Evolutionary conservation across 1,140 invertebrate species (phyloP).

Genomic region (Metaphire vulgaris): DNA sequence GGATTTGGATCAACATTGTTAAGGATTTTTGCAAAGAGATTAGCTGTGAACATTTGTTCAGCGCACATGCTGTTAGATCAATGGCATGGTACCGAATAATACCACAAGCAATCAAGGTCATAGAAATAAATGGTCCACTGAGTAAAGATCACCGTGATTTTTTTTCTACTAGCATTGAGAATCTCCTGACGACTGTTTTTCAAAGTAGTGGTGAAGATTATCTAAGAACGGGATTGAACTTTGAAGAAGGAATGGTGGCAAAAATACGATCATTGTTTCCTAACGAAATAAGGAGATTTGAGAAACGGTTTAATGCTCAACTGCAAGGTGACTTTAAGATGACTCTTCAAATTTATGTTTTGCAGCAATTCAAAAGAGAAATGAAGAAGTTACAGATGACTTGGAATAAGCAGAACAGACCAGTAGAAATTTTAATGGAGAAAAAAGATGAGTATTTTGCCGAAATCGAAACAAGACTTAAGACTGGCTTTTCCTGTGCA

Average conservation of each 20-base stretch:
- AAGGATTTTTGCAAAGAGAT: not conserved
- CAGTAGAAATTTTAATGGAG: not conserved
- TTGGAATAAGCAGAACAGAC: not conserved
- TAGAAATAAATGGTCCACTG: not conserved
- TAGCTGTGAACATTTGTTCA: not conserved
- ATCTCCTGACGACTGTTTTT: not conserved
- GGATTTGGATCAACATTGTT: not conserved
- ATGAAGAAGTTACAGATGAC: not conserved
- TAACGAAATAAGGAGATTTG: not conserved
- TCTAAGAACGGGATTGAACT: not conserved
- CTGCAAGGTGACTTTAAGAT: not conserved
- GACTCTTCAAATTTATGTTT: not conserved
- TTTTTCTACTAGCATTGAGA: not conserved
- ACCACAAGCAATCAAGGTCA: not conserved
- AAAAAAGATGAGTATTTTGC: not conserved
- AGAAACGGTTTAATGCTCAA: not conserved
- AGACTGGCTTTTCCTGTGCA: not conserved
- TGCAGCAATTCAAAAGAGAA: not conserved
- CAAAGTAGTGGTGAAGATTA: not conserved
- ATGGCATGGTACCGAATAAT: not conserved
- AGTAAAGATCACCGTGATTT: not conserved
- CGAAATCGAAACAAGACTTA: not conserved
- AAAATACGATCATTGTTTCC: not conserved
- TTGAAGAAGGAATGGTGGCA: not conserved
- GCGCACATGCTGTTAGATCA: not conserved